These are phyloP conservation scores for Ennomos erosarius DNA, from an alignment of 2,888 invertebrate genomes.

Conservation along the genomic window DNA sequence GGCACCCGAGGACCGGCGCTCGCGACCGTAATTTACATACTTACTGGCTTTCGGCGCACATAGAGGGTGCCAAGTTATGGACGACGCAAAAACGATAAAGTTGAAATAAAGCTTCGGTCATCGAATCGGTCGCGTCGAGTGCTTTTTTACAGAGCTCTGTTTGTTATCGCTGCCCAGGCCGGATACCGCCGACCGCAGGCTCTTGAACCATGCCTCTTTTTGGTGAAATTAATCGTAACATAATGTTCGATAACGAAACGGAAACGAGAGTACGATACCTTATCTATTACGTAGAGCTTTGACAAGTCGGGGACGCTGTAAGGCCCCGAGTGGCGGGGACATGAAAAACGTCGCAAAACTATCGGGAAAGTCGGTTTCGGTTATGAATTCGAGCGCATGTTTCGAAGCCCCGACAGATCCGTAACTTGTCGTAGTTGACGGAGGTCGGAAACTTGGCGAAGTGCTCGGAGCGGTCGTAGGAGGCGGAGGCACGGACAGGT, in stretches of 20 bases:
- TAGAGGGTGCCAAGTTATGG: slow-evolving; percentile 81
- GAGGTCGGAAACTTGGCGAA: slow-evolving; percentile 56
- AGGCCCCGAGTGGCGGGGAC: slow-evolving; percentile 16
- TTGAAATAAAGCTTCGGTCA: slow-evolving; percentile 82
- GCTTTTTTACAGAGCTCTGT: slow-evolving; percentile 75
- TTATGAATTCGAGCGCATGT: slow-evolving; percentile 55
- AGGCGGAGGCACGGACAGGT: slow-evolving; percentile 40
- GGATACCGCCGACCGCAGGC: slow-evolving; percentile 38
- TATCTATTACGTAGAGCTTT: slow-evolving; percentile 42
- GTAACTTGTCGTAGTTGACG: slow-evolving; percentile 58
- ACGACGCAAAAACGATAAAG: slow-evolving; percentile 82
- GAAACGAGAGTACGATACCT: slow-evolving; percentile 30
- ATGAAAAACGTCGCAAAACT: slow-evolving; percentile 32
- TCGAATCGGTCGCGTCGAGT: slow-evolving; percentile 73
- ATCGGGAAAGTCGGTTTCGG: slow-evolving; percentile 46
- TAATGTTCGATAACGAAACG: slow-evolving; percentile 40
- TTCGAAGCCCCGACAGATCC: slow-evolving; percentile 41
- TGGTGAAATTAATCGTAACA: slow-evolving; percentile 63
- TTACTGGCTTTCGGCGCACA: slow-evolving; percentile 82
- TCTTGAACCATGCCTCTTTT: slow-evolving; percentile 49
- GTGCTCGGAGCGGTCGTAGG: slow-evolving; percentile 37
- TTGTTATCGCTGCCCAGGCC: slow-evolving; percentile 65
- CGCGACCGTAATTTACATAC: slow-evolving; percentile 85
- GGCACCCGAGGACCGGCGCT: slow-evolving; percentile 79
- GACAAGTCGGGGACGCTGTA: slow-evolving; percentile 33